Evolutionary conservation across 2,113 vertebrate species (phyloP), one percentile per base, ranked within the genome.

Genomic region (Boleophthalmus pectinirostris): DNA sequence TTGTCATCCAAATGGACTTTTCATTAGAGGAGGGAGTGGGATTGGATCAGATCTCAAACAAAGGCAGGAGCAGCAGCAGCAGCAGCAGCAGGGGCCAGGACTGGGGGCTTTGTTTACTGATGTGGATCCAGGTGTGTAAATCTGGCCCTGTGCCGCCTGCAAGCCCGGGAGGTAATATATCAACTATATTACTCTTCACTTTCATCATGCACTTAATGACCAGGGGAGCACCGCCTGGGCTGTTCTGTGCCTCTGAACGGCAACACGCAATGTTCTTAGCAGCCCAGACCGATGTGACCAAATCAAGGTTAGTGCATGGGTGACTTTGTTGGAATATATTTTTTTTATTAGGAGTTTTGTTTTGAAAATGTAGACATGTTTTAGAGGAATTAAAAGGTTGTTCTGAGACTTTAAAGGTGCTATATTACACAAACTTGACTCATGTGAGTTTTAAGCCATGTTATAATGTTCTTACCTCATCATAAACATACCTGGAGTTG

Each of bases 1-100:
- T 64, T 21, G 38, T 68, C 14, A 24, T 74, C 68, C 80, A 86
- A 89, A 89, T 83, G 78, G 82, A 86, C 84, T 85, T 85, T 86
- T 86, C 80, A 87, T 87, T 89, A 83, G 72, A 70, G 66, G 66
- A 14, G 49, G 21, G 70, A 82, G 73, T 77, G 61, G 57, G 76
- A 83, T 75, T 57, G 69, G 77, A 87, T 87, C 80, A 85, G 74
- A 86, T 81, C 78, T 74, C 77, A 77, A 80, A 84, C 81, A 38
- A 89, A 85, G 70, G 79, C 70, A 68, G 66, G 64, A 21, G n/a
- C 75, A 78, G 20, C 51, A 54, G 51, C 75, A 78, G 20, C 51
- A 54, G 51, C 51, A n/a, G 51, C 20, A 18, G 51, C 51, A 47
- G 46, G 46, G 79, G 85, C 38, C 80, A 68, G 66, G 10, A 57